These are phyloP conservation scores for Physella acuta DNA, from an alignment of 1,140 invertebrate species.

Conservation along the genomic window DNA sequence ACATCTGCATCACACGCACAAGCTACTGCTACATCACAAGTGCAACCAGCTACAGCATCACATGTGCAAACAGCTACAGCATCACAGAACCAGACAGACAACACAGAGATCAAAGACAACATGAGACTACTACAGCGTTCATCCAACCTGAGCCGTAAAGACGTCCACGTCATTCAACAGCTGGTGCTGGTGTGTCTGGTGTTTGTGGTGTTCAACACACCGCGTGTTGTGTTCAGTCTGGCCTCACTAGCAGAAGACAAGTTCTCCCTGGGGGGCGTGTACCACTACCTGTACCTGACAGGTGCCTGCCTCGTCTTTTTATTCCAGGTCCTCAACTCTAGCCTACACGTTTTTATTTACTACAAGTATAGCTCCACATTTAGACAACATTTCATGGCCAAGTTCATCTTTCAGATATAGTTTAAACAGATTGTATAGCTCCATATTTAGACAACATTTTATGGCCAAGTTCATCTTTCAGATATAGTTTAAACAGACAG, in stretches of 20 bases:
- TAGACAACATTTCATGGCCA: too few species aligned
- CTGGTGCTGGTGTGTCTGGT: background rate
- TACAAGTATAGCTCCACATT: conserved; percentile 11
- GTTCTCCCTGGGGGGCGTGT: background rate
- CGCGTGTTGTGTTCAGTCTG: background rate
- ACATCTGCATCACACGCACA: background rate
- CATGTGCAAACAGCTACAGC: too few species aligned
- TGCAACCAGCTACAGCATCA: background rate
- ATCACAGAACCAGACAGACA: background rate
- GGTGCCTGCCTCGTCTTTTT: background rate
- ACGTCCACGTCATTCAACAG: background rate
- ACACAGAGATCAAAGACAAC: too few species aligned
- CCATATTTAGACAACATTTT: too few species aligned
- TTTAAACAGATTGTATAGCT: too few species aligned
- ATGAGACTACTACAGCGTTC: too few species aligned
- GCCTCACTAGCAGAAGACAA: background rate
- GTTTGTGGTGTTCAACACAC: background rate
- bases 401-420: too few species aligned
- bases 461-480: too few species aligned
- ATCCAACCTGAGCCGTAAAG: background rate
- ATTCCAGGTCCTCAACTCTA: conserved; percentile 1
- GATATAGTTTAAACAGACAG: too few species aligned
- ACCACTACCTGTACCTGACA: background rate
- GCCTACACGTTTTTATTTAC: background rate
- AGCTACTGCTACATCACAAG: background rate